Evolutionary conservation across 2,888 invertebrate genomes (phyloP).

Genomic region (Octodonta nipae): DNA sequence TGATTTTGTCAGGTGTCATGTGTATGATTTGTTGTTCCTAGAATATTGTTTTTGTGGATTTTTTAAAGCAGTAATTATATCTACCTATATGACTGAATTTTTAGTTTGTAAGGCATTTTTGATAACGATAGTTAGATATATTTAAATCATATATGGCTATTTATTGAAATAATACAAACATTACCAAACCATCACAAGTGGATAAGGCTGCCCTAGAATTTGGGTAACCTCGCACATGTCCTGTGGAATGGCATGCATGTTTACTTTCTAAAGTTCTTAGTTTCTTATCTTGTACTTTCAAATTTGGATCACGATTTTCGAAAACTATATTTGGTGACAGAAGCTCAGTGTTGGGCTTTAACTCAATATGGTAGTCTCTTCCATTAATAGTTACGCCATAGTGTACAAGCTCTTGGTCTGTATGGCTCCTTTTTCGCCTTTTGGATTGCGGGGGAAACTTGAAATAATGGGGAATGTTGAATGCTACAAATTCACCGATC

Average conservation of each 20-base stretch:
- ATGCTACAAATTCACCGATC: conserved; percentile 36
- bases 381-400: conserved; percentile 29
- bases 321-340: conserved; percentile 34
- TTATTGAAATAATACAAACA: conserved; percentile 6
- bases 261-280: conserved; percentile 22
- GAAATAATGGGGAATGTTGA: conserved; percentile 36
- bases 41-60: no score
- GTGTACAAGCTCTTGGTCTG: conserved; percentile 23
- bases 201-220: conserved; percentile 40
- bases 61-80: no score
- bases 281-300: conserved; percentile 22
- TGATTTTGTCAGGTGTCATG: no score
- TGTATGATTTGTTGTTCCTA: no score
- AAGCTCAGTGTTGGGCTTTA: conserved; percentile 40
- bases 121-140: no score
- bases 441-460: conserved; percentile 19
- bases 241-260: conserved; percentile 40
- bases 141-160: no score
- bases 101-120: no score
- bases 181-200: conserved; percentile 37
- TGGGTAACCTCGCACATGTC: conserved; percentile 32
- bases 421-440: conserved; percentile 15
- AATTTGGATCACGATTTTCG: conserved; percentile 26
- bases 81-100: no score
- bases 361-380: conserved; percentile 34